Evolutionary conservation across 2,797 vertebrate genomes (phyloP).

Genomic region (Centropyge bicolor): DNA sequence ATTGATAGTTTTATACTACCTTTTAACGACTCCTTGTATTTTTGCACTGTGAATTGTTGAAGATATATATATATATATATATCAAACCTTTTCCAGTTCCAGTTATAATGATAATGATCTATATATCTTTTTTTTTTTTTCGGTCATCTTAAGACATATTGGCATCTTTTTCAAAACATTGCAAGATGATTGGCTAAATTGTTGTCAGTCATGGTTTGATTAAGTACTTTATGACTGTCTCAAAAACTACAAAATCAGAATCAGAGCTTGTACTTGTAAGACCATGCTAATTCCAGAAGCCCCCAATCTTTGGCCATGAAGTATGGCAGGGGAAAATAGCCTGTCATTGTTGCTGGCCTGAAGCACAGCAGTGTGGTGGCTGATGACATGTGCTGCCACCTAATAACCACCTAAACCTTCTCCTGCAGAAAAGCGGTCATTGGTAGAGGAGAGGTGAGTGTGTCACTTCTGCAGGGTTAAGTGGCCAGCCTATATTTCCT

Average conservation of each 20-base stretch:
- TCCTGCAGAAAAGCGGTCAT: neutral
- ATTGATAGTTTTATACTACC: no score
- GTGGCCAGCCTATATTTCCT: slow-evolving; percentile 1
- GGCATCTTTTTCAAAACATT: neutral
- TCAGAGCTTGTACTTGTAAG: neutral
- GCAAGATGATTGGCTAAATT: neutral
- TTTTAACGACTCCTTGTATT: no score
- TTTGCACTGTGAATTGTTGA: no score
- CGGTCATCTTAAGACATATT: neutral
- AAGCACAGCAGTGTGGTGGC: slow-evolving; percentile 6
- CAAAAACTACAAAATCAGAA: slow-evolving; percentile 2
- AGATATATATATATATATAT: no score
- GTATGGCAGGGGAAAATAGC: slow-evolving; percentile 2
- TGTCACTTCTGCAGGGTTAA: slow-evolving; percentile 24
- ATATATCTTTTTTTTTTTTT: neutral
- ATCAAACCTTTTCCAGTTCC: no score
- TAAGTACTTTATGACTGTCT: neutral
- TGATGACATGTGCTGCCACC: slow-evolving; percentile 32
- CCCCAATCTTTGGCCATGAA: neutral
- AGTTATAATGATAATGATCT: no score
- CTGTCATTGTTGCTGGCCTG: neutral
- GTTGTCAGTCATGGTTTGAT: neutral
- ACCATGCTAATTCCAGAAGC: neutral
- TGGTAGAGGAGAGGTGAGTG: neutral
- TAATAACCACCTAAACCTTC: slow-evolving; percentile 31